Evolutionary conservation across 1,140 invertebrate species (phyloP).

Genomic region (Euglossa dilemma): DNA sequence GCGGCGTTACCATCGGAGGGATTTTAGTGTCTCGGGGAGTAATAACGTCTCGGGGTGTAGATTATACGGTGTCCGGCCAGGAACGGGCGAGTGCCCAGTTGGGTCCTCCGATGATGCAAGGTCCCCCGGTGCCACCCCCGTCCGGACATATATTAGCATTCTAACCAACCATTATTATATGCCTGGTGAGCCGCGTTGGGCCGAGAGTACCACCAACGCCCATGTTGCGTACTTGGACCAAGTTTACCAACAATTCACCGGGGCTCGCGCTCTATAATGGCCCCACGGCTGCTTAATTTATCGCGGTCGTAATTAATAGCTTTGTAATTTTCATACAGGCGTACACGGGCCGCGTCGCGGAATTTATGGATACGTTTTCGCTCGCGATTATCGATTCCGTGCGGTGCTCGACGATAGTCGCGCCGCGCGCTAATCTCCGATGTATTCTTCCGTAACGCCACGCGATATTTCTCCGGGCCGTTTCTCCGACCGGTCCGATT

Average conservation of each 20-base stretch:
- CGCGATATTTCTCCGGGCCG: conserved; percentile 18
- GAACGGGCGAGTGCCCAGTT: conserved; percentile 80
- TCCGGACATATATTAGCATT: conserved; percentile 83
- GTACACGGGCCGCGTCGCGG: conserved; percentile 67
- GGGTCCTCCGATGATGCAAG: conserved; percentile 82
- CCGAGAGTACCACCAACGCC: conserved; percentile 73
- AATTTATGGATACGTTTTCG: conserved; percentile 77
- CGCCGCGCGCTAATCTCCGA: conserved; percentile 41
- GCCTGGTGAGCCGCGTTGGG: conserved; percentile 79
- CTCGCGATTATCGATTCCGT: conserved; percentile 73
- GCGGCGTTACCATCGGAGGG: conserved; percentile 60
- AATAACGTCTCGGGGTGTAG: conserved; percentile 82
- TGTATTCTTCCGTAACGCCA: conserved; percentile 38
- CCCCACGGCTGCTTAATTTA: conserved; percentile 82
- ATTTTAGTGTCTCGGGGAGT: conserved; percentile 82
- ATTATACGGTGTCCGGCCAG: conserved; percentile 81
- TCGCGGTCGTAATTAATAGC: conserved; percentile 82
- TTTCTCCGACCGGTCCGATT: neutral
- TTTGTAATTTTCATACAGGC: conserved; percentile 82
- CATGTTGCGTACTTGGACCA: conserved; percentile 82
- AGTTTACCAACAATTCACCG: conserved; percentile 83
- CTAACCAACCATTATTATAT: conserved; percentile 83
- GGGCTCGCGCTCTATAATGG: conserved; percentile 81
- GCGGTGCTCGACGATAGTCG: conserved; percentile 57
- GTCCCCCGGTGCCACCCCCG: conserved; percentile 80